phyloP scores from a whole-genome alignment of 2,888 invertebrate species.

The Agapostemon virescens region DNA sequence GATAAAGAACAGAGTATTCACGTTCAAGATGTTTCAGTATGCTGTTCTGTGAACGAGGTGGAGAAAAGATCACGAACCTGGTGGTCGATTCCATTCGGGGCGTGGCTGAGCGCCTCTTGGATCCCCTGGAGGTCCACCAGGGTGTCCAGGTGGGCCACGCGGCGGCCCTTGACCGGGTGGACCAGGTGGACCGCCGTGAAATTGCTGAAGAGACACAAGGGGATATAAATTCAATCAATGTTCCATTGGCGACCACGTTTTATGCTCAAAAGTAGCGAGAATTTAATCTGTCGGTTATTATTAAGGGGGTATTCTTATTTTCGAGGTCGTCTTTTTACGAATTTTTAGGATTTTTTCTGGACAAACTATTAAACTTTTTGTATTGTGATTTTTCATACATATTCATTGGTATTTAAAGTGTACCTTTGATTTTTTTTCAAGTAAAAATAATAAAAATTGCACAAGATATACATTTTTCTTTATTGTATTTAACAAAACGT shows the following conservation, averaged over 20 bases:
- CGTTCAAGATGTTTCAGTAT: conserved; percentile 67
- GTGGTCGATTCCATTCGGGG: conserved; percentile 89
- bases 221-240: conserved; percentile 45
- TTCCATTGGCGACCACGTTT: conserved; percentile 19
- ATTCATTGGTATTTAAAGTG: too few species aligned
- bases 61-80: conserved; percentile 78
- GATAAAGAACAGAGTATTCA: conserved; percentile 27
- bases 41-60: background rate
- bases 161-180: conserved; percentile 82
- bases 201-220: conserved; percentile 76
- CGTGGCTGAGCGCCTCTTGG: conserved; percentile 83
- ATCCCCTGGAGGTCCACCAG: conserved; percentile 84
- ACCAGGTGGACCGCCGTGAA: conserved; percentile 83
- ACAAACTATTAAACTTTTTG: too few species aligned
- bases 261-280: conserved; percentile 42
- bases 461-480: too few species aligned
- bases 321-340: background rate
- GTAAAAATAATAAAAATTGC: too few species aligned
- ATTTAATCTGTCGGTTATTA: conserved; percentile 32
- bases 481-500: too few species aligned
- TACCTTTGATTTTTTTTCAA: too few species aligned
- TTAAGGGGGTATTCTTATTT: background rate
- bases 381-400: too few species aligned
- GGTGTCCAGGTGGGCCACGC: conserved; percentile 81
- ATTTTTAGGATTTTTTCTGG: too few species aligned